Base-by-base conservation (phyloP, 2,113 vertebrate genomes). In the Mungos mungo region DNA sequence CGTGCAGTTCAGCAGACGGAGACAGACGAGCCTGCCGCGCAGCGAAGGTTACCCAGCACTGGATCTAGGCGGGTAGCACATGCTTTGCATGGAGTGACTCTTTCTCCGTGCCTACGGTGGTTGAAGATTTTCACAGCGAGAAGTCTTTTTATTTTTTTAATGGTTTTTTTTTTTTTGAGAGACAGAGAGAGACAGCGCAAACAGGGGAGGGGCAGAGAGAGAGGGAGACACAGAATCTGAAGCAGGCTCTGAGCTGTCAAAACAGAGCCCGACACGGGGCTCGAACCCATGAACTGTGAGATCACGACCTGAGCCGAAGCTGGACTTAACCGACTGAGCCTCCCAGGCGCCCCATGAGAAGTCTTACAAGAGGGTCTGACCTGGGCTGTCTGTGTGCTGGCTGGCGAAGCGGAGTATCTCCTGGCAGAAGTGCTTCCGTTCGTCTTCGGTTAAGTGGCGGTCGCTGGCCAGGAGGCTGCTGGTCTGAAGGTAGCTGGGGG, bases 391-490 rank as follows among this genome's bases (percentile, higher is more conserved):
- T 63, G 95, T 57, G 38, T 98, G 97, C 90, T 98, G 98, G 76
- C 96, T 97, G 63, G 99, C 99, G 94, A 99, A 99, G 96, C 95
- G 98, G n/a, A 99, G 98, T 35, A 99, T 99, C 98, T 99, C 99
- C 96, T 99, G 99, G 98, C 99, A 99, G 98, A 99, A 99, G 97
- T 99, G 97, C 84, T 98, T 99, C 21, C 99, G 99, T 96, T 99
- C 99, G 7, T 99, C 99, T 2, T 99, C 98, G 0, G 98, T 98
- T 86, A 99, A 98, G 97, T 99, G 99, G 19, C 10, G 65, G 54
- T 99, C 99, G 10, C 99, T 98, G 52, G 99, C 99, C 97, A 99
- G 98, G 93, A 99, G 99, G 98, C 99, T 99, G 92, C 99, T 99
- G 13, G 99, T 99, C 98, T 99, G 99, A 90, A 99, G 99, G 98